Percentiles rank a stretch among this genome's conserved stretches.
These are phyloP conservation scores for Barypeithes pellucidus DNA, from an alignment of 2,888 invertebrate genomes.

Conservation along the genomic window DNA sequence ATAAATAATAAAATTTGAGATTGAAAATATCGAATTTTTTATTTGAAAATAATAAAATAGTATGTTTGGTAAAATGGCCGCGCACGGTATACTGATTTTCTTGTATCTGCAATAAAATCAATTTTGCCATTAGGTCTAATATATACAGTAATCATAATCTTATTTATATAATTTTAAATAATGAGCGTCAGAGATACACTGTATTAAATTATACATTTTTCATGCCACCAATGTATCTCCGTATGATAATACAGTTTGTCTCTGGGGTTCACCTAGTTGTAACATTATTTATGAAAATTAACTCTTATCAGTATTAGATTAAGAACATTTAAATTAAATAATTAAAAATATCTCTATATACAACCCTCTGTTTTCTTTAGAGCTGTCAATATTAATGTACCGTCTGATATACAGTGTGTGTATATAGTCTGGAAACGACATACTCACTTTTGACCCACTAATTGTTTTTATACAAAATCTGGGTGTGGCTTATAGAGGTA, in stretches of 20 bases:
- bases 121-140: conserved; percentile 13
- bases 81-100: neutral
- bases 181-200: neutral
- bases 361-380: neutral
- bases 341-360: conserved; percentile 2
- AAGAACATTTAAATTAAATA: conserved; percentile 2
- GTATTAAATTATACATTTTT: neutral
- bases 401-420: too few relatives aligned
- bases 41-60: too few relatives aligned
- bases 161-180: conserved; percentile 18
- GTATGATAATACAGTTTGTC: neutral
- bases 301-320: conserved; percentile 18
- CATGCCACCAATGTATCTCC: too few relatives aligned
- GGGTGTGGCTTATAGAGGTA: too few relatives aligned
- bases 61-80: too few relatives aligned
- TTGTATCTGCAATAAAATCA: neutral
- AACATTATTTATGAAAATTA: conserved; percentile 23
- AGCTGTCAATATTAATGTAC: too few relatives aligned
- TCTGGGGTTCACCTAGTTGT: neutral
- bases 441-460: too few relatives aligned
- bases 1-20: too few relatives aligned
- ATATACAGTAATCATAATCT: conserved; percentile 2
- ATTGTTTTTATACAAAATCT: too few relatives aligned
- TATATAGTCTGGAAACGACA: too few relatives aligned
- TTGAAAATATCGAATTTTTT: too few relatives aligned